Percentiles rank a stretch among this genome's conserved stretches.
Conservation (phyloP, 2,113 vertebrate species). For the Oreochromis spilurus region DNA sequence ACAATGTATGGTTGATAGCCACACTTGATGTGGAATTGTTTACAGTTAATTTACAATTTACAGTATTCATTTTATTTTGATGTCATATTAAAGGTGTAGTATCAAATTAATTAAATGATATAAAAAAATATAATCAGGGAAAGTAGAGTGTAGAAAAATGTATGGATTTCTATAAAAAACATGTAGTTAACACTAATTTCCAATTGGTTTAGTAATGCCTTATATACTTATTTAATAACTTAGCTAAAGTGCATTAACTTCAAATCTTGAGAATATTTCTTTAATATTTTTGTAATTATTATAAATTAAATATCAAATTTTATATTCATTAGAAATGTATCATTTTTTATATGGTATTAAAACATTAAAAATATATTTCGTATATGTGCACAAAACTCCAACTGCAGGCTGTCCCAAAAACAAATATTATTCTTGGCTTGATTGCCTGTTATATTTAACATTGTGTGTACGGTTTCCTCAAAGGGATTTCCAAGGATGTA, state of each 20-base stretch:
- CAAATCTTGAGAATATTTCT: background rate
- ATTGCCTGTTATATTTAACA: constrained; percentile 22
- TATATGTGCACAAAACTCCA: background rate
- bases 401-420: background rate
- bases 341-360: background rate
- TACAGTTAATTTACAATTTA: background rate
- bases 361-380: background rate
- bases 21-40: background rate
- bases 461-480: constrained; percentile 21
- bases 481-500: constrained; percentile 22
- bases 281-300: background rate
- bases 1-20: background rate
- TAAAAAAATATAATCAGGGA: background rate
- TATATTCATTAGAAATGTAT: background rate
- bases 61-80: background rate
- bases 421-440: constrained; percentile 7
- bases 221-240: background rate
- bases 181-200: background rate
- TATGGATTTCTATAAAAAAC: background rate
- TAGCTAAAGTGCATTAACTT: background rate
- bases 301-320: background rate
- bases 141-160: background rate
- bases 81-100: background rate
- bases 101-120: background rate
- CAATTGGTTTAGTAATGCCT: background rate